phyloP scores from a whole-genome alignment of 2,797 vertebrate genomes.

The Harpagifer antarcticus region DNA sequence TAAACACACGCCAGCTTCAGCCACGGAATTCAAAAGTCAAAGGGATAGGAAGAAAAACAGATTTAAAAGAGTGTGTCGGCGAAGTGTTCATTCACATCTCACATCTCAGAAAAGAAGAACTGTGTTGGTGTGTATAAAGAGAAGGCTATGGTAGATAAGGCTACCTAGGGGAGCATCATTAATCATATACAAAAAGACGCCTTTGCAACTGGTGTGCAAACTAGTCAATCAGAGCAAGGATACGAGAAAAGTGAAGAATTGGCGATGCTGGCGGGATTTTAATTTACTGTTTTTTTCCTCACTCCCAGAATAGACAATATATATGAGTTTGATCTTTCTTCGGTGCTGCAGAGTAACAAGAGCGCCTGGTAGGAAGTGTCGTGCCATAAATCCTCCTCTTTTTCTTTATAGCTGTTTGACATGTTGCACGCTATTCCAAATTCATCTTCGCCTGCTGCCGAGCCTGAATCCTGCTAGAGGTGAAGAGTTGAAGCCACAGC shows the following conservation, averaged over 20 bases:
- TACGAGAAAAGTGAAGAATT: conserved; percentile 33
- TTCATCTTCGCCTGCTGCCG: neutral
- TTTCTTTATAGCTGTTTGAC: neutral
- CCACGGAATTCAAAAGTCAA: conserved; percentile 62
- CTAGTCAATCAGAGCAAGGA: conserved; percentile 51
- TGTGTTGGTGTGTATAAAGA: conserved; percentile 40
- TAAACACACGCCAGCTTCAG: conserved; percentile 24
- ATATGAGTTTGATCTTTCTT: conserved; percentile 85
- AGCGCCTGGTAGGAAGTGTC: conserved; percentile 39
- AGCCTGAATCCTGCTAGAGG: conserved; percentile 1
- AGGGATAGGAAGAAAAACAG: conserved; percentile 37
- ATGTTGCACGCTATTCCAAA: conserved; percentile 37
- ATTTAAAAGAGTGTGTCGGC: conserved; percentile 45
- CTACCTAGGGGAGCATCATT: conserved; percentile 64
- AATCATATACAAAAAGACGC: conserved; percentile 63
- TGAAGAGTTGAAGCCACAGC: conserved; percentile 3
- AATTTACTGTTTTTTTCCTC: conserved; percentile 84
- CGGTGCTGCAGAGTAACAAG: conserved; percentile 67
- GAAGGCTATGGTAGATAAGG: conserved; percentile 34
- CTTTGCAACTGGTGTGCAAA: conserved; percentile 70
- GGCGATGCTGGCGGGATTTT: conserved; percentile 69
- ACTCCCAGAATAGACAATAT: conserved; percentile 82
- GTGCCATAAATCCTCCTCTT: conserved; percentile 53
- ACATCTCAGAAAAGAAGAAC: conserved; percentile 28
- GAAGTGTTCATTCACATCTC: conserved; percentile 50